Evolutionary conservation across 2,113 vertebrate species (phyloP).

Genomic region (Scopus umbretta): DNA sequence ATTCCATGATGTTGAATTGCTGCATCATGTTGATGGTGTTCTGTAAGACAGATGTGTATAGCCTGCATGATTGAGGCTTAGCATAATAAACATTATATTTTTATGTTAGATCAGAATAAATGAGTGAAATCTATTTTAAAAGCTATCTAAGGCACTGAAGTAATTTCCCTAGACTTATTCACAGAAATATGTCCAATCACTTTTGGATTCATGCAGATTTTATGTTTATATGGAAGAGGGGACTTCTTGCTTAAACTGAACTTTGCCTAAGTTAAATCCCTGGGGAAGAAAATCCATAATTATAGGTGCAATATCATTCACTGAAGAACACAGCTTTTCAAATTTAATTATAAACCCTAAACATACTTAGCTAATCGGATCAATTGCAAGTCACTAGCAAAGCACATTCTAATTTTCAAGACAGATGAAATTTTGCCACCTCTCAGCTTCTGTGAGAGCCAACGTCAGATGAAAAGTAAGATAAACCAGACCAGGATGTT

Average conservation of each 20-base stretch:
- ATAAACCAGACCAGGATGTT: slow-evolving; percentile 30
- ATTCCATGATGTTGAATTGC: background rate
- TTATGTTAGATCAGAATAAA: background rate
- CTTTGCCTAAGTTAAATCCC: background rate
- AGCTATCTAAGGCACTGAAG: background rate
- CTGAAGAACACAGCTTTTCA: slow-evolving; percentile 13
- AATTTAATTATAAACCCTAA: slow-evolving; percentile 57
- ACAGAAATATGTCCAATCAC: background rate
- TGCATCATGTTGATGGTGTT: background rate
- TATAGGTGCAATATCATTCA: background rate
- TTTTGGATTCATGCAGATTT: background rate
- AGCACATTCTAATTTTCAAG: slow-evolving; percentile 65
- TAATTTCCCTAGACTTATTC: background rate
- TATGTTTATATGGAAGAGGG: background rate
- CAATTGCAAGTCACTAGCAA: slow-evolving; percentile 61
- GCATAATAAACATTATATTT: background rate
- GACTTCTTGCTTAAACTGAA: slow-evolving; percentile 5
- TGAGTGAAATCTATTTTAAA: slow-evolving; percentile 11
- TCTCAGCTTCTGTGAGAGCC: slow-evolving; percentile 41
- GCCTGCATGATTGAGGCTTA: background rate
- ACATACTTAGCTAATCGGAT: slow-evolving; percentile 54
- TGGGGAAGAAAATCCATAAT: background rate
- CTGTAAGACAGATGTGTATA: background rate
- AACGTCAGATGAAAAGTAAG: slow-evolving; percentile 41
- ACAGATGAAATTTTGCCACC: slow-evolving; percentile 65